Base-by-base conservation (phyloP, 2,888 invertebrate genomes). In the Hylaea fasciaria region DNA sequence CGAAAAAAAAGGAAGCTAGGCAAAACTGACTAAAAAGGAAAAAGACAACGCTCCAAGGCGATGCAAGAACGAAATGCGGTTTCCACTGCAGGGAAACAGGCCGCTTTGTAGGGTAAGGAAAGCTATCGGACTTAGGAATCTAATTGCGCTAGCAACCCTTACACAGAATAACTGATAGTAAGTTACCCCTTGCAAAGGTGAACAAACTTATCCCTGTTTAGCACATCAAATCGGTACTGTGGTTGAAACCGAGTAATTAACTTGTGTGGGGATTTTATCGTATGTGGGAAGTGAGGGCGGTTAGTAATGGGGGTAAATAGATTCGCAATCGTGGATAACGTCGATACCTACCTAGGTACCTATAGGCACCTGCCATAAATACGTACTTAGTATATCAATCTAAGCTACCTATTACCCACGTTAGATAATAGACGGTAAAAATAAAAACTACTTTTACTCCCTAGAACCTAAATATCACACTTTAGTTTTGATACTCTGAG, bases 111-210 rank as follows among this genome's bases (percentile, higher is more conserved):
- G 70, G 74, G 73, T 76, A 61, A 57, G 57, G 41, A 16, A 43
- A 78, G 81, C 82, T 88, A 90, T 90, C 87, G 77, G 78, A 59
- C 77, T 78, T 68, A 79, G 81, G 77, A 81, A 89, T 91, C 89
- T 90, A 88, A 55, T 57, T 45, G 45, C 52, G 80, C 78, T 76
- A 80, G 73, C 72, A 77, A 32, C 32, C 9, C 32, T 9, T 32
- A 67, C 72, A 70, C 65, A 69, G 40, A 40, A 14, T 37, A n/a
- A 37, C 74, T 32, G 32, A 8, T 32, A 32, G 32, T 32, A 32
- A 7, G 32, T 32, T 7, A 72, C 70, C 74, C 78, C 75, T 64
- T 65, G 58, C 62, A 60, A 68, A 76, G 79, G 79, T 80, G 74
- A 80, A 83, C 80, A 80, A 80, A 77, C 78, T 80, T 72, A 70